Evolutionary conservation across 1,140 invertebrate species (phyloP).

Genomic region (Steinernema khuongi): DNA sequence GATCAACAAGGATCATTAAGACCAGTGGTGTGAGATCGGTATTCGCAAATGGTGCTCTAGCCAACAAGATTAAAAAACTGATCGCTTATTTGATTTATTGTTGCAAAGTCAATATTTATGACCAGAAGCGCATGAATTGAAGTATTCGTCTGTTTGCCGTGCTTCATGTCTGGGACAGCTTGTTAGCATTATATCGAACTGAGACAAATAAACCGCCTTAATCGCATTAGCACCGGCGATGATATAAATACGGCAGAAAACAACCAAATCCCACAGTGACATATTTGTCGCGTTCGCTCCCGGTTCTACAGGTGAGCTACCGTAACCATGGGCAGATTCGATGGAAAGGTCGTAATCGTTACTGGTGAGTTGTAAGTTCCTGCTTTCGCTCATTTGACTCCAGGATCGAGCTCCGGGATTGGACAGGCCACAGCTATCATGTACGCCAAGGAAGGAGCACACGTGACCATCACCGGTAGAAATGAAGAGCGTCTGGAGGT

Average conservation of each 20-base stretch:
- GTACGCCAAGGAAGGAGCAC: not conserved
- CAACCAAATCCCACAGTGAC: too few species aligned
- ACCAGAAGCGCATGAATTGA: too few species aligned
- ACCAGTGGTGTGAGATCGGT: too few species aligned
- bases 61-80: too few species aligned
- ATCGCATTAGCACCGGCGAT: not conserved
- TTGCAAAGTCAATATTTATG: too few species aligned
- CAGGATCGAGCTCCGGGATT: not conserved
- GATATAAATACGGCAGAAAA: too few species aligned
- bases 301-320: not conserved
- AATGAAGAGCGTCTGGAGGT: not conserved
- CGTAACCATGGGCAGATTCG: not conserved
- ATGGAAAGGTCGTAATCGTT: slow-evolving; percentile 2
- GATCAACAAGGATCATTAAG: too few species aligned
- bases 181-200: not conserved
- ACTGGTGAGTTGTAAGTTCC: not conserved
- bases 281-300: too few species aligned
- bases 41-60: too few species aligned
- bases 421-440: not conserved
- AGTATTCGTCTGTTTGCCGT: not conserved
- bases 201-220: not conserved
- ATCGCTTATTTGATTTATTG: too few species aligned
- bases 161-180: not conserved
- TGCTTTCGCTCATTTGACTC: not conserved
- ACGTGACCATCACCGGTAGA: not conserved